Conservation (phyloP, 2,888 invertebrate genomes). For the Lumbricus terrestris region DNA sequence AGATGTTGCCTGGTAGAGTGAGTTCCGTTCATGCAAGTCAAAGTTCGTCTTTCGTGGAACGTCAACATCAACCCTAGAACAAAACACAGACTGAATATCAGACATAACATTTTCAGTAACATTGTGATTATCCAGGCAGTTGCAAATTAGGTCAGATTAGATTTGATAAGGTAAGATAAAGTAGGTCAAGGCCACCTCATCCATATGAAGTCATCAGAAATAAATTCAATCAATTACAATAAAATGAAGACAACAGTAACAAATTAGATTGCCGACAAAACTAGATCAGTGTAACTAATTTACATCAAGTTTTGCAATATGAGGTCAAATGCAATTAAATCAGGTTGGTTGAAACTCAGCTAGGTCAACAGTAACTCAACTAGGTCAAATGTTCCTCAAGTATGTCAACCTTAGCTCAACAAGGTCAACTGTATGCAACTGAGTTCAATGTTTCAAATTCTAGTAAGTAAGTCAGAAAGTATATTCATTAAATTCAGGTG, state of each 20-base stretch:
- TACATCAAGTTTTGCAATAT: no score
- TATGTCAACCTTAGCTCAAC: not conserved
- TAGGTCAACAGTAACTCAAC: not conserved
- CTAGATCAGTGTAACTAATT: no score
- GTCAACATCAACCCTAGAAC: not conserved
- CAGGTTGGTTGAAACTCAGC: not conserved
- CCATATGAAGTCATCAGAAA: not conserved
- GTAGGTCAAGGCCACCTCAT: not conserved
- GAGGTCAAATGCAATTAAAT: not conserved
- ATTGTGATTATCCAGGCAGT: not conserved
- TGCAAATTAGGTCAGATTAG: not conserved
- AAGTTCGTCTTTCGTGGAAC: not conserved
- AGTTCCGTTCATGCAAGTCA: conserved; percentile 43
- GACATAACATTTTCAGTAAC: not conserved
- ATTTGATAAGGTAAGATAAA: not conserved
- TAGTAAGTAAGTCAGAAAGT: no score
- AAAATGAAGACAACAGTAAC: not conserved
- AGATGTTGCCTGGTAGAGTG: conserved; percentile 46
- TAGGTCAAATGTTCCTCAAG: not conserved
- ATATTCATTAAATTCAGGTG: not conserved
- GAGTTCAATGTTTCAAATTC: no score
- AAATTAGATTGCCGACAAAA: not conserved
- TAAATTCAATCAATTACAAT: no score
- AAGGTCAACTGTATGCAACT: not conserved
- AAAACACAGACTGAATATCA: not conserved